These are phyloP conservation scores for Propithecus deckenii DNA, from an alignment of 2,797 vertebrate species.

Conservation along the genomic window DNA sequence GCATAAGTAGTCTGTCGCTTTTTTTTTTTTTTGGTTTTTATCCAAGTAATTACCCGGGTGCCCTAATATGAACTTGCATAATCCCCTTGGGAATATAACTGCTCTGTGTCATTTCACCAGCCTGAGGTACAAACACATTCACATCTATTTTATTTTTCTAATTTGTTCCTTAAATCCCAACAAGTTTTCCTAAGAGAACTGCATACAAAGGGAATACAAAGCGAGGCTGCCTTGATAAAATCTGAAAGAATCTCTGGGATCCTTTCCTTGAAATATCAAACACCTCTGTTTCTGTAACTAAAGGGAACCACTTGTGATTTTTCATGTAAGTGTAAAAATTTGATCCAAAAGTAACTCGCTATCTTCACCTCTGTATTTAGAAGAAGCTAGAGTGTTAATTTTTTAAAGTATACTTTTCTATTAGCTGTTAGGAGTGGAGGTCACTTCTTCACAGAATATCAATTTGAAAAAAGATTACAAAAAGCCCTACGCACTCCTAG, in stretches of 20 bases:
- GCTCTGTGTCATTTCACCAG: conserved; percentile 11
- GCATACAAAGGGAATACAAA: neutral
- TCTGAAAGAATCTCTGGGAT: neutral
- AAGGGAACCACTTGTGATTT: neutral
- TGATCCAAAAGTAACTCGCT: neutral
- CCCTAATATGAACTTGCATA: conserved; percentile 30
- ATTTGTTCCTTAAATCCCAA: neutral
- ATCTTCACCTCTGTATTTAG: neutral
- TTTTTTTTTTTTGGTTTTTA: conserved; percentile 13
- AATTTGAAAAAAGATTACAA: neutral
- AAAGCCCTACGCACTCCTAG: neutral
- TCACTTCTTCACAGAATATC: neutral
- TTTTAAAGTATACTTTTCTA: conserved; percentile 22
- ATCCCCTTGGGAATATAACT: conserved; percentile 28
- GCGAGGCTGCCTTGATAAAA: neutral
- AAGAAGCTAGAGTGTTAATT: conserved; percentile 1
- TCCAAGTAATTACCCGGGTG: conserved; percentile 34
- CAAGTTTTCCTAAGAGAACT: neutral
- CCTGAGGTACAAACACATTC: conserved; percentile 19
- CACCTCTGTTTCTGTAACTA: neutral
- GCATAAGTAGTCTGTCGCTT: neutral
- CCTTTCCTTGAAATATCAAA: neutral
- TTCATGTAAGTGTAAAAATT: neutral
- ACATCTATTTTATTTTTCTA: conserved; percentile 7
- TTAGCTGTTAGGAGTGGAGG: neutral